These are phyloP conservation scores for Drosophila infuscata DNA, from an alignment of 2,888 invertebrate genomes.

Conservation along the genomic window DNA sequence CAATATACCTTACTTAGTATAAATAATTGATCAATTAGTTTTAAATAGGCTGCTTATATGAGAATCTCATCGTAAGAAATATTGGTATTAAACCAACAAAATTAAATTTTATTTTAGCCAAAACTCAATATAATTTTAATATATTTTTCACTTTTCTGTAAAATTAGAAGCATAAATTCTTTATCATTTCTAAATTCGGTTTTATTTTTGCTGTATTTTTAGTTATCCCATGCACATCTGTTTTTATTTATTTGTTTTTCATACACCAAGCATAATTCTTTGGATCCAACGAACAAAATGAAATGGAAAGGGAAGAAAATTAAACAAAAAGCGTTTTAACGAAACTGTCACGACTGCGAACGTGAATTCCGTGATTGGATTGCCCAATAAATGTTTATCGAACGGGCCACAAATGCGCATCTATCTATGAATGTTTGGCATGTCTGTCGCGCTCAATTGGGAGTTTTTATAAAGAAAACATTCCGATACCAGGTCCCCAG, in stretches of 20 bases:
- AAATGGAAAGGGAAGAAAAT: constrained; percentile 45
- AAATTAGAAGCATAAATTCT: not conserved
- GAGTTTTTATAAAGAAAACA: constrained; percentile 67
- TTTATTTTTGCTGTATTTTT: constrained; percentile 31
- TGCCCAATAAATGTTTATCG: constrained; percentile 81
- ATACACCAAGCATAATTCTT: constrained; percentile 64
- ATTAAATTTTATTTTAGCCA: not conserved
- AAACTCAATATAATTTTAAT: not conserved
- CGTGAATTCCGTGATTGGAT: constrained; percentile 81
- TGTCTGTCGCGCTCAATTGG: constrained; percentile 50
- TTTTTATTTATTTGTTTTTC: constrained; percentile 57
- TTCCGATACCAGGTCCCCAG: constrained; percentile 41
- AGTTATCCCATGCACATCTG: constrained; percentile 33
- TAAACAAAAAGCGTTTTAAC: constrained; percentile 70
- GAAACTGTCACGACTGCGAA: constrained; percentile 74
- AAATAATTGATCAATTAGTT: not conserved
- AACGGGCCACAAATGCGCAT: constrained; percentile 70
- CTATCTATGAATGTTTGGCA: constrained; percentile 70
- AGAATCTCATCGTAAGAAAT: too few relatives aligned
- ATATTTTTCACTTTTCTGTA: not conserved
- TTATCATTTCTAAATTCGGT: constrained; percentile 29
- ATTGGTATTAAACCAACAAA: fast-evolving
- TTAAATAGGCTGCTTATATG: not conserved
- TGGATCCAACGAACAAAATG: constrained; percentile 9
- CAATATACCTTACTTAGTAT: not conserved